Base-by-base conservation (phyloP, 2,113 vertebrate species). In the Salvelinus alpinus region DNA sequence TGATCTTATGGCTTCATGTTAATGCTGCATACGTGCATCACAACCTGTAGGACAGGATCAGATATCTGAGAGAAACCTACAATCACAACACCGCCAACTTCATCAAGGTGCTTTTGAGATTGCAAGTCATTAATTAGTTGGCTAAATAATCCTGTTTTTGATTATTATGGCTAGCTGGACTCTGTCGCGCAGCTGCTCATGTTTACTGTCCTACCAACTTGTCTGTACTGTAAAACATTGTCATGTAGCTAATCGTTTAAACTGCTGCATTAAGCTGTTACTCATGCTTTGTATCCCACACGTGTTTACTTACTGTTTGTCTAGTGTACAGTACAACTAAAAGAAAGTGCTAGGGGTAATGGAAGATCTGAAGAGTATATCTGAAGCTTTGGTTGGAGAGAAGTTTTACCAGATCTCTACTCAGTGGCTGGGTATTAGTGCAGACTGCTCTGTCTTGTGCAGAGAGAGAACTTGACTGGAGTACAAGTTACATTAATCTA, bases 231-330 rank as follows among this genome's bases (percentile, higher is more conserved):
- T 71, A 74, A 82, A 77, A 57, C 71, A 71, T 81, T 22, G 69
- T 77, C n/a, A 65, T 64, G 27, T 88, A 44, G 38, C 38, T 44
- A 86, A 89, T 91, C 87, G 83, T 75, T 71, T 84, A 77, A 89
- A 80, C 65, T 12, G 13, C 72, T 73, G 60, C 78, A 27, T 44
- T 82, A 85, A 80, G 76, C 54, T 20, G 76, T 44, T 76, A 67
- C 64, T 27, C 74, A 29, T 76, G 65, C 31, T 57, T 71, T 82
- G 71, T 73, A 27, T 76, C 47, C 34, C 8, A 51, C 77, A 78
- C 0, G 76, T 84, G 80, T 59, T 71, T 14, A 11, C 38, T 2
- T 44, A 68, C 31, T 18, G 66, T 68, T 68, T 8, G 65, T 67
- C 27, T 66, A 66, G 18, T 66, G 6, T 67, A 16, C 38, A 44